Evolutionary conservation across 2,888 invertebrate genomes (phyloP).

Genomic region (Rhyacophila evoluta): DNA sequence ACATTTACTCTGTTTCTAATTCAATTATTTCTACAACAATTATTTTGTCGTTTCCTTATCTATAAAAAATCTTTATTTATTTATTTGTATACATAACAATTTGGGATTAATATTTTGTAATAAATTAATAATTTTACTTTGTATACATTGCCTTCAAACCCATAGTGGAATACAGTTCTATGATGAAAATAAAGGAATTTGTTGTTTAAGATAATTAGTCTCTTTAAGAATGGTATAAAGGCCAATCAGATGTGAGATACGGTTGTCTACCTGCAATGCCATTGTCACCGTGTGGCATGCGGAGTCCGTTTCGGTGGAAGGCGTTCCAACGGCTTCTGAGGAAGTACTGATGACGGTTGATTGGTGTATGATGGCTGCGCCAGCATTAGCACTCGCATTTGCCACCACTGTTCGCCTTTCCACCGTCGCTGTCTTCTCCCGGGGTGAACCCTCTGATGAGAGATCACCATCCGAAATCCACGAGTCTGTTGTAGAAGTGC

Average conservation of each 20-base stretch:
- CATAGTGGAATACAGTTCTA: too few species aligned
- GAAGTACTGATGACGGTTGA: slow-evolving; percentile 60
- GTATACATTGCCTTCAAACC: too few species aligned
- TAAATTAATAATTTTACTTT: too few species aligned
- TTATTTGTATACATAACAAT: too few species aligned
- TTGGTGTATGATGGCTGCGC: background rate
- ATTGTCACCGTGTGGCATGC: background rate
- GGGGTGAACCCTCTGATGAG: slow-evolving; percentile 82
- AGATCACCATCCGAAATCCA: slow-evolving; percentile 90
- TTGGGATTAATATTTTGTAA: too few species aligned
- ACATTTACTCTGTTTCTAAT: too few species aligned
- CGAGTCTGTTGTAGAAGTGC: slow-evolving; percentile 70
- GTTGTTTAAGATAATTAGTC: too few species aligned
- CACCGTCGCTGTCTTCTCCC: slow-evolving; percentile 72
- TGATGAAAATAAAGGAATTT: too few species aligned
- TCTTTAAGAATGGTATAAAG: too few species aligned
- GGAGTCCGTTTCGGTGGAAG: slow-evolving; percentile 41
- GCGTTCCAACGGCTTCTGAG: slow-evolving; percentile 54
- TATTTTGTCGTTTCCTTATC: too few species aligned
- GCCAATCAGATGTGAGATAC: background rate
- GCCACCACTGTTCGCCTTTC: slow-evolving; percentile 54
- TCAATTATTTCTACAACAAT: too few species aligned
- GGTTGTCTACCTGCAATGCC: background rate
- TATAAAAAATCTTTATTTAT: too few species aligned
- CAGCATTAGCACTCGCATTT: slow-evolving; percentile 34